These are phyloP conservation scores for Danio rerio DNA, from an alignment of 2,113 vertebrate genomes.

Conservation along the genomic window DNA sequence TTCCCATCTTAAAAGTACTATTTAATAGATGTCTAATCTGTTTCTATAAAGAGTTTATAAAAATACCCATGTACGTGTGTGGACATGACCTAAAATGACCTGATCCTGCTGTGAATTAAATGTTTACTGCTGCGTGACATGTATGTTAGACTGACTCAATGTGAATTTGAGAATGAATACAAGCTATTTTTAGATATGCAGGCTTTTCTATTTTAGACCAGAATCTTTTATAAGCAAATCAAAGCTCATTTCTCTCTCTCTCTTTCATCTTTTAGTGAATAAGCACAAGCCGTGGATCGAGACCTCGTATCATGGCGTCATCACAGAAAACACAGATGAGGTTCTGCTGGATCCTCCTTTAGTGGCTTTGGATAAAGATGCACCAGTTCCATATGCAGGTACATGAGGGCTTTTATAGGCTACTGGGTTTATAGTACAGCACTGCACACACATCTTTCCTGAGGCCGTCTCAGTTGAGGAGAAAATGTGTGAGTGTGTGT, in stretches of 20 bases:
- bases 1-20: too few relatives aligned
- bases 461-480: constrained; percentile 1
- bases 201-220: not conserved
- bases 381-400: constrained; percentile 95
- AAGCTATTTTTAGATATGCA: not conserved
- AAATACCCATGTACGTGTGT: too few relatives aligned
- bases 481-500: not conserved
- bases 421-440: not conserved
- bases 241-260: constrained; percentile 15
- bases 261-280: constrained; percentile 83
- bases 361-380: constrained; percentile 96
- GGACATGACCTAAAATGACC: too few relatives aligned
- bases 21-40: too few relatives aligned
- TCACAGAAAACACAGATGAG: constrained; percentile 93
- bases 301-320: constrained; percentile 94
- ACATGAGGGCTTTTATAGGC: constrained; percentile 26
- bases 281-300: constrained; percentile 99
- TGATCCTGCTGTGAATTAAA: too few relatives aligned
- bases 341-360: constrained; percentile 95
- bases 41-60: too few relatives aligned
- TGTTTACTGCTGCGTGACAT: too few relatives aligned
- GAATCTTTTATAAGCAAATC: not conserved
- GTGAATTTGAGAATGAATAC: not conserved
- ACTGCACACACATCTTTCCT: constrained; percentile 5
- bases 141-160: too few relatives aligned